Evolutionary conservation across 1,140 invertebrate species (phyloP), one percentile per base, ranked within the genome.

Genomic region (Ctenoplectra terminalis): DNA sequence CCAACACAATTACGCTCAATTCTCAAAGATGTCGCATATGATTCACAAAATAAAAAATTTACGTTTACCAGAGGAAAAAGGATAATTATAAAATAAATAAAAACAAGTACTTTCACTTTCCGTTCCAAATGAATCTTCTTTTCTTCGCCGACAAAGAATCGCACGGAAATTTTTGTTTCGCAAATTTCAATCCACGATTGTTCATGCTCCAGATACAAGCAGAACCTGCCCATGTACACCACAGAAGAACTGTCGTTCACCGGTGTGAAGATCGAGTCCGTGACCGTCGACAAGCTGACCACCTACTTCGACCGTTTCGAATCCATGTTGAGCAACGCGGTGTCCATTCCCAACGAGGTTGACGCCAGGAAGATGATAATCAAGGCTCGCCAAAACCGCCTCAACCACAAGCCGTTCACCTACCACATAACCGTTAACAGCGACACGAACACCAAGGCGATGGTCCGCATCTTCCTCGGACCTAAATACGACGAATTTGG

Each of bases 321-420:
- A 23, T 92, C 94, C n/a, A 92, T 95, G 67, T 88, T 95, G 11
- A 92, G 88, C 66, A 95, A 94, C 82, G 93, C 90, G 43, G 83
- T 95, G 13, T 87, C 67, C 34, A 78, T 87, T 61, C 83, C 66
- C 37, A 87, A 70, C 60, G 86, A 85, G 26, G 86, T 83, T 20
- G 86, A 86, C 9, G 84, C 87, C 17, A 81, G 64, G 43, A 78
- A 72, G 11, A 58, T 64, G 5, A 26, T 88, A 29, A 95, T 94
- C 78, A 92, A 93, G 48, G 95, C 95, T 15, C 94, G 95, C 70
- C 95, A 96, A 78, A 92, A 93, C 46, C 95, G 96, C 84, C 92
- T 96, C 5, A 96, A 96, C 85, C 94, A 95, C 87, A 94, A 95
- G 31, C 94, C 94, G 4, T 96, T 95, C 93, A 94, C 93, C 81